Percentiles rank a stretch among this genome's conserved stretches.
Conservation (phyloP, 2,888 invertebrate genomes). For the Clitarchus hookeri region DNA sequence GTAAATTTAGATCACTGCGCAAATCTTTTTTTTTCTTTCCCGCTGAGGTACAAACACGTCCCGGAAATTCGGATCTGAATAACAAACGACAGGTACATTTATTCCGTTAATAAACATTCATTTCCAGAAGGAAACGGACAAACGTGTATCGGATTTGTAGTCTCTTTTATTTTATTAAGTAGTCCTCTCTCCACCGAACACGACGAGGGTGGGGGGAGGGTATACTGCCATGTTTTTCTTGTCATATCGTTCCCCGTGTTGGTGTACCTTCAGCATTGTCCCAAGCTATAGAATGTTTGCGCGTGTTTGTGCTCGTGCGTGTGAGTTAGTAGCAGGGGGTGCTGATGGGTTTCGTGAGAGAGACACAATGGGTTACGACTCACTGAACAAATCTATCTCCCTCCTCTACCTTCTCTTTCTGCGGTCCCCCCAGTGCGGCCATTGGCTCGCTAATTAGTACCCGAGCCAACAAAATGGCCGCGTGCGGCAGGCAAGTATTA, state of each 20-base stretch:
- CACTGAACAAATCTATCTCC: constrained; percentile 4
- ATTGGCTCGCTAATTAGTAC: constrained; percentile 10
- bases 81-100: neutral
- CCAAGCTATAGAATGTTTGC: neutral
- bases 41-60: neutral
- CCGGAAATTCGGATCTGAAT: neutral
- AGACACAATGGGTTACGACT: constrained; percentile 2
- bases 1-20: no score
- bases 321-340: neutral
- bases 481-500: constrained; percentile 5
- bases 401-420: neutral
- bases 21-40: no score
- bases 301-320: neutral
- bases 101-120: constrained; percentile 1
- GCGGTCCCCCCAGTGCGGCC: neutral
- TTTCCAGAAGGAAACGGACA: neutral
- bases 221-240: neutral
- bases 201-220: no score
- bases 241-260: neutral
- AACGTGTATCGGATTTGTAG: neutral
- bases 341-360: neutral
- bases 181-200: neutral
- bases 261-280: neutral
- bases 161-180: neutral
- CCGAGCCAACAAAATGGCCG: constrained; percentile 4